These are phyloP conservation scores for Prosapia bicincta DNA, from an alignment of 2,888 invertebrate species.

Conservation along the genomic window DNA sequence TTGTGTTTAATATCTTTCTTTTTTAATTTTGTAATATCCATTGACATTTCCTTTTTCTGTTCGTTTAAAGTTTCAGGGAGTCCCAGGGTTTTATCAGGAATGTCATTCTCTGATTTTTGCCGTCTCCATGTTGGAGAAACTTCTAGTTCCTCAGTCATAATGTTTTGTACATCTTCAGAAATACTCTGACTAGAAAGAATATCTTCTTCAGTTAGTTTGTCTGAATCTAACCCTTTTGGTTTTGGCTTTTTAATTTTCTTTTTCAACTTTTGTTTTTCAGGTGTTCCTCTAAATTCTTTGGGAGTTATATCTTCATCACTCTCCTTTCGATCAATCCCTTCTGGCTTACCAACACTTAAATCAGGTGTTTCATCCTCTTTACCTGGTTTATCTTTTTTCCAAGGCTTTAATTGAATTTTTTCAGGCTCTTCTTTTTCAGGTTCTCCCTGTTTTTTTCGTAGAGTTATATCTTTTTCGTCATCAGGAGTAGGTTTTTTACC, in stretches of 20 bases:
- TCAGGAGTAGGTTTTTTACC: slow-evolving; percentile 39
- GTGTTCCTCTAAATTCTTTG: slow-evolving; percentile 36
- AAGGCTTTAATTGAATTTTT: slow-evolving; percentile 43
- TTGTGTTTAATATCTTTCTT: not conserved
- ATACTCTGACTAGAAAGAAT: not conserved
- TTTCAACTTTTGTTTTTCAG: slow-evolving; percentile 28
- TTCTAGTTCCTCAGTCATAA: not conserved
- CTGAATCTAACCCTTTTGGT: slow-evolving; percentile 10
- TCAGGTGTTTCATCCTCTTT: slow-evolving; percentile 35
- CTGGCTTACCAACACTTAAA: slow-evolving; percentile 40
- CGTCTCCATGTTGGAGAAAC: not conserved
- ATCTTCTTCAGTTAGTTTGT: not conserved
- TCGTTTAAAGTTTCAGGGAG: not conserved
- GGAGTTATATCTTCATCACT: slow-evolving; percentile 39
- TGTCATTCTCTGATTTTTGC: not conserved
- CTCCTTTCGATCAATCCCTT: slow-evolving; percentile 41
- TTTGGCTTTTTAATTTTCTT: slow-evolving; percentile 22
- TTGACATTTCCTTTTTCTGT: not conserved
- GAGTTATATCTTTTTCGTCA: slow-evolving; percentile 43
- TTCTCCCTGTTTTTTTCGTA: slow-evolving; percentile 46
- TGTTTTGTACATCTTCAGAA: slow-evolving; percentile 9
- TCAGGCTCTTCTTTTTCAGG: slow-evolving; percentile 45
- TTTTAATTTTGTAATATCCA: not conserved
- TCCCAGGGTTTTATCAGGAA: not conserved
- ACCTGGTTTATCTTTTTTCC: slow-evolving; percentile 42